Conservation (phyloP, 2,113 vertebrate species). For the Ceuthmochares aereus region DNA sequence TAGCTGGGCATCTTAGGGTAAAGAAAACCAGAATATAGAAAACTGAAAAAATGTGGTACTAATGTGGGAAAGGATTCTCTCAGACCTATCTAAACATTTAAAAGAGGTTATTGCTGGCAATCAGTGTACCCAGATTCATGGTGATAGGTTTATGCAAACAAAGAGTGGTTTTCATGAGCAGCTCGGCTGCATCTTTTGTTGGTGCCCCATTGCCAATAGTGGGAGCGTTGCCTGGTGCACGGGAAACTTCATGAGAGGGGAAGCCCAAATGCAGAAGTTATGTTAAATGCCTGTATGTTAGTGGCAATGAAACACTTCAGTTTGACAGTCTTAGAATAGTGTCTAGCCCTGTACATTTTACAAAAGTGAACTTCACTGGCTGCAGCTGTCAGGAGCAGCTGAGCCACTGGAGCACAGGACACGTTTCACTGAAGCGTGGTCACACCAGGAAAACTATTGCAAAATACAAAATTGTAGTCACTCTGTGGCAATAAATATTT, state of each 20-base stretch:
- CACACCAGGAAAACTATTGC: neutral
- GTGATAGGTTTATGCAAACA: neutral
- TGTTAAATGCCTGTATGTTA: neutral
- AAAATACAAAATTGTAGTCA: neutral
- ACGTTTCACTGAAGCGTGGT: neutral
- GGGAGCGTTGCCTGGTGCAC: neutral
- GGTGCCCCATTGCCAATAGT: rapidly evolving
- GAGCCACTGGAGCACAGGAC: neutral
- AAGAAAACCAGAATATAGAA: neutral
- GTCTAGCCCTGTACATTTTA: neutral
- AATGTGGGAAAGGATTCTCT: neutral
- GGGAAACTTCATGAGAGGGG: neutral
- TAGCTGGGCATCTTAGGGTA: neutral
- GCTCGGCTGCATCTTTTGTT: neutral
- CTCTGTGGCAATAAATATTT: slow-evolving; percentile 50
- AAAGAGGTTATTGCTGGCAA: neutral
- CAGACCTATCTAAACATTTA: neutral
- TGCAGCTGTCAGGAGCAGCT: slow-evolving; percentile 53
- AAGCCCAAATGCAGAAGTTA: neutral
- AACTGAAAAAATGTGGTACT: neutral
- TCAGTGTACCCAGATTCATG: neutral
- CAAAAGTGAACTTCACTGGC: neutral
- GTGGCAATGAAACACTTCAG: neutral
- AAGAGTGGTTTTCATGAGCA: neutral
- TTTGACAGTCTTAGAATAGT: neutral